phyloP scores from a whole-genome alignment of 2,888 invertebrate genomes.

The Sminthurides aquaticus region DNA sequence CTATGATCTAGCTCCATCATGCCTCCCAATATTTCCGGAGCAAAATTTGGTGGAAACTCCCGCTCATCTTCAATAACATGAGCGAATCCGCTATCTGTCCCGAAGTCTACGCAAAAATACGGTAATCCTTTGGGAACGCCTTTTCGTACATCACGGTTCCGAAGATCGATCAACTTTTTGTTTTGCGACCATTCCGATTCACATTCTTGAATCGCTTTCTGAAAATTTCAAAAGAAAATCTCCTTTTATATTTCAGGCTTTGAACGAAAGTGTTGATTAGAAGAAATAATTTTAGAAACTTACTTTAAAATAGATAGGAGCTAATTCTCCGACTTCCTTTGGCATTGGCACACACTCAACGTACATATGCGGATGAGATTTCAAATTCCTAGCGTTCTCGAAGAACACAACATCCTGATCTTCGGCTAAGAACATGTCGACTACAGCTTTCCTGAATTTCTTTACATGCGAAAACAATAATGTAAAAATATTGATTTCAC shows the following conservation, averaged over 20 bases:
- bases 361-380: constrained; percentile 71
- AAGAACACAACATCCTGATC: constrained; percentile 80
- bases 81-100: constrained; percentile 82
- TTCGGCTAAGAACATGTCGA: constrained; percentile 63
- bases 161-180: constrained; percentile 74
- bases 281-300: constrained; percentile 11
- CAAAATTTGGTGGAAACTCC: constrained; percentile 79
- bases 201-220: constrained; percentile 90
- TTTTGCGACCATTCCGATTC: constrained; percentile 93
- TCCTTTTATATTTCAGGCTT: not conserved
- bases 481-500: constrained; percentile 26
- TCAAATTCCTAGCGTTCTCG: constrained; percentile 71
- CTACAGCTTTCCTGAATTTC: constrained; percentile 68
- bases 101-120: constrained; percentile 92
- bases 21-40: constrained; percentile 90
- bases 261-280: not conserved
- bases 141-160: constrained; percentile 63
- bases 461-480: no score
- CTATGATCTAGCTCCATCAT: constrained; percentile 81
- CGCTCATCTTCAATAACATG: constrained; percentile 94
- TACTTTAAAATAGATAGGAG: constrained; percentile 90
- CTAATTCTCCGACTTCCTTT: constrained; percentile 73
- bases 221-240: constrained; percentile 40
- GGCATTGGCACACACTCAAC: constrained; percentile 85
- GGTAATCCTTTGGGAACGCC: constrained; percentile 87